A percentile compares a stretch with the other conserved stretches of the same genome.
phyloP scores from a whole-genome alignment of 1,140 invertebrate species.

The Philaenus spumarius region DNA sequence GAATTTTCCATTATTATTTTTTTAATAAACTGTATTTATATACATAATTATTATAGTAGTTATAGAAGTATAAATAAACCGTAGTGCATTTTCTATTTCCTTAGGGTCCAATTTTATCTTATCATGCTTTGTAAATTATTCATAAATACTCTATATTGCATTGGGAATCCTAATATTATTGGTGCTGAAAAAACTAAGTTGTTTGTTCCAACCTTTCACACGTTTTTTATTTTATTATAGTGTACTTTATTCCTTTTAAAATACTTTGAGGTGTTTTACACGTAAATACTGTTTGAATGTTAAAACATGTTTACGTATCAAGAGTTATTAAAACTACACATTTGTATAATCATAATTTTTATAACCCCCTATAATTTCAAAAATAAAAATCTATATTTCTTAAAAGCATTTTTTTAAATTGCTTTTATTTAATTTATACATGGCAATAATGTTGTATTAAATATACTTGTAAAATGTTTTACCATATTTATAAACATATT shows the following conservation, averaged over 20 bases:
- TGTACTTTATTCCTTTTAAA: neutral
- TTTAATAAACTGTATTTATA: conserved; percentile 7
- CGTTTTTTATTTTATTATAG: too few relatives aligned
- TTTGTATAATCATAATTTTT: too few relatives aligned
- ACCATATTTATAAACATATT: too few relatives aligned
- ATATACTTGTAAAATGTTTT: too few relatives aligned
- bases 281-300: too few relatives aligned
- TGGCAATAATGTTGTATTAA: too few relatives aligned
- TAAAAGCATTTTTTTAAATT: too few relatives aligned
- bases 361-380: too few relatives aligned
- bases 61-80: conserved; percentile 6
- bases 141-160: neutral
- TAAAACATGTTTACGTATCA: too few relatives aligned
- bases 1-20: conserved; percentile 4
- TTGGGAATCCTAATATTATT: conserved; percentile 1
- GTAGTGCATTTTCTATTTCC: conserved; percentile 17
- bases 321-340: too few relatives aligned
- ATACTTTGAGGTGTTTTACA: neutral
- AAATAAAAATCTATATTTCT: too few relatives aligned
- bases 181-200: neutral
- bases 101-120: conserved; percentile 15
- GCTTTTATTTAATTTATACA: too few relatives aligned
- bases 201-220: neutral
- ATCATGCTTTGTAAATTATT: conserved; percentile 17
- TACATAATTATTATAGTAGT: conserved; percentile 2